A percentile compares a stretch with the other conserved stretches of the same genome.
Evolutionary conservation across 2,888 invertebrate genomes (phyloP).

Genomic region (Pheosia gnoma): DNA sequence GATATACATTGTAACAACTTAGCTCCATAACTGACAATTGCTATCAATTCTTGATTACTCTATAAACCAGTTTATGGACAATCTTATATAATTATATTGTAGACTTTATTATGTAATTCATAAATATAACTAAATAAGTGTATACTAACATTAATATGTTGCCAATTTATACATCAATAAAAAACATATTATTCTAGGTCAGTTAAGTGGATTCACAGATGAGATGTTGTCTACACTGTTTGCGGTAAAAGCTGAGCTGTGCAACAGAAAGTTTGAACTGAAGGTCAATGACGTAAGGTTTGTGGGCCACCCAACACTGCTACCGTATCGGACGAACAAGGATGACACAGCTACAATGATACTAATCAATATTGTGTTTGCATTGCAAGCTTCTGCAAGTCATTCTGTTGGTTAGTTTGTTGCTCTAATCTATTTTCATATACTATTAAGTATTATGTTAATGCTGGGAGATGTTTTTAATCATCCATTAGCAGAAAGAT

Average conservation of each 20-base stretch:
- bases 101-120: too few species aligned
- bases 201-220: constrained; percentile 90
- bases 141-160: too few species aligned
- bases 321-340: constrained; percentile 87
- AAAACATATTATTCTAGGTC: constrained; percentile 61
- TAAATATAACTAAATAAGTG: too few species aligned
- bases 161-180: neutral
- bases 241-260: constrained; percentile 95
- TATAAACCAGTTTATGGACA: too few species aligned
- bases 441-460: too few species aligned
- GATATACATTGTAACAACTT: too few species aligned
- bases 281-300: constrained; percentile 98
- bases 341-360: constrained; percentile 89
- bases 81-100: too few species aligned
- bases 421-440: neutral
- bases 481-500: too few species aligned
- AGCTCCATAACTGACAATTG: too few species aligned
- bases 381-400: constrained; percentile 94
- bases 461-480: too few species aligned
- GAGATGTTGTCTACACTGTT: constrained; percentile 94
- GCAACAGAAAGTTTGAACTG: constrained; percentile 95
- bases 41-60: too few species aligned
- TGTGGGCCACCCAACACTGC: constrained; percentile 95
- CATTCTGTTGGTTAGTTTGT: constrained; percentile 89
- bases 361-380: constrained; percentile 95